Percentiles rank a stretch among this genome's conserved stretches.
Conservation (phyloP, 2,888 invertebrate species). For the Phaedon cochleariae region DNA sequence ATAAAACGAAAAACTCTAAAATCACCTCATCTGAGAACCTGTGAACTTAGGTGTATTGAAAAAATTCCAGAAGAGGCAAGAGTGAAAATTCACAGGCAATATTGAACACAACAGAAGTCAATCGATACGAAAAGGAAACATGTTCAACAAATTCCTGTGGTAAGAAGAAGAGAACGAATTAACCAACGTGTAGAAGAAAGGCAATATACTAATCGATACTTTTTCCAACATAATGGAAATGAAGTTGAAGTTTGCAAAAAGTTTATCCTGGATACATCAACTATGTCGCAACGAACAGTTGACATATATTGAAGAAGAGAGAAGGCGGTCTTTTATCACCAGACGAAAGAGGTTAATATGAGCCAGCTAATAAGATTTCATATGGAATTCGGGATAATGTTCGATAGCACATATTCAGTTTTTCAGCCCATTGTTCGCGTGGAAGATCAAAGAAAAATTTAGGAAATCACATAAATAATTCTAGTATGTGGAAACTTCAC, state of each 20-base stretch:
- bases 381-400: slow-evolving; percentile 26
- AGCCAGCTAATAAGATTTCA: slow-evolving; percentile 25
- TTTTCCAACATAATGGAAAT: slow-evolving; percentile 21
- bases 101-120: slow-evolving; percentile 18
- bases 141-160: slow-evolving; percentile 14
- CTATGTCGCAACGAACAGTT: slow-evolving; percentile 29
- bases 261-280: slow-evolving; percentile 23
- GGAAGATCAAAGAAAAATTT: slow-evolving; percentile 21
- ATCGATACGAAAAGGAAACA: slow-evolving; percentile 14
- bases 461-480: slow-evolving; percentile 27
- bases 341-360: slow-evolving; percentile 34
- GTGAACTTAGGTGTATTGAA: slow-evolving; percentile 12
- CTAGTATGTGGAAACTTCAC: slow-evolving; percentile 25
- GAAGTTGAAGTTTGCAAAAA: slow-evolving; percentile 24
- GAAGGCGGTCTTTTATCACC: slow-evolving; percentile 26
- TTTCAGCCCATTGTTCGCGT: slow-evolving; percentile 23
- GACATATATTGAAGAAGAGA: slow-evolving; percentile 26
- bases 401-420: slow-evolving; percentile 26
- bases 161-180: slow-evolving; percentile 16
- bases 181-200: slow-evolving; percentile 16
- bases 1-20: slow-evolving; percentile 18
- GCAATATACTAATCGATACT: slow-evolving; percentile 18
- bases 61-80: slow-evolving; percentile 15
- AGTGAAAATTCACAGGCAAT: slow-evolving; percentile 15
- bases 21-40: slow-evolving; percentile 12